Evolutionary conservation across 1,140 invertebrate species (phyloP), one percentile per base, ranked within the genome.

Genomic region (Drosophila eugracilis): DNA sequence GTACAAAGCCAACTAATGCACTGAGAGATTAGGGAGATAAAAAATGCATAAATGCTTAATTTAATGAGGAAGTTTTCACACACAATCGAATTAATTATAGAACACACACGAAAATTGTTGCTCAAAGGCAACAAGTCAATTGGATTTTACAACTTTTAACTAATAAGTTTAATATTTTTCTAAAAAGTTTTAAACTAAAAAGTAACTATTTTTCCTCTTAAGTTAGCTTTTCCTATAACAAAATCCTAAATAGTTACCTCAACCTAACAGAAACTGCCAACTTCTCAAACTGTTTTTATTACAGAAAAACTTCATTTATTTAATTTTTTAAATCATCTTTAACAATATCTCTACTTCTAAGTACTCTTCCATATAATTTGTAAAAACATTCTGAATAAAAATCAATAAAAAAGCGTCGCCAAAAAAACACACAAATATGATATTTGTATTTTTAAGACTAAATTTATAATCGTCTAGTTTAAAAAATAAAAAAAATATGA

Each of bases 381-480:
- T 42, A 62, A 47, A 47, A 45, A 4, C 17, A 24, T 47, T 54
- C 39, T 19, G n/a, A 14, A 14, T 45, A 6, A 60, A 37, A 47
- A 10, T 7, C 32, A 39, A 21, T n/a, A n/a, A 22, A 28, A 36
- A 74, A 44, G 49, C 24, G 30, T 65, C 59, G 37, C 49, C 70
- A 63, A 70, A 57, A 48, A 62, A 30, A 58, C 15, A 49, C 26
- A 44, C 30, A 58, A 58, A 37, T 52, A 79, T 74, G 71, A 63
- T 54, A 62, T 72, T 70, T 70, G 52, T 71, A 58, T 34, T 58
- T 70, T 17, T 72, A 72, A 85, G 65, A 53, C 50, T 26, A 79
- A 69, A 71, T 74, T 85, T 80, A 85, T 85, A 85, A 85, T 85
- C 81, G 81, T 85, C 80, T 85, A 85, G 80, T 86, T 62, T 80